These are phyloP conservation scores for Vandiemenella viatica DNA, from an alignment of 2,888 invertebrate species.

Conservation along the genomic window DNA sequence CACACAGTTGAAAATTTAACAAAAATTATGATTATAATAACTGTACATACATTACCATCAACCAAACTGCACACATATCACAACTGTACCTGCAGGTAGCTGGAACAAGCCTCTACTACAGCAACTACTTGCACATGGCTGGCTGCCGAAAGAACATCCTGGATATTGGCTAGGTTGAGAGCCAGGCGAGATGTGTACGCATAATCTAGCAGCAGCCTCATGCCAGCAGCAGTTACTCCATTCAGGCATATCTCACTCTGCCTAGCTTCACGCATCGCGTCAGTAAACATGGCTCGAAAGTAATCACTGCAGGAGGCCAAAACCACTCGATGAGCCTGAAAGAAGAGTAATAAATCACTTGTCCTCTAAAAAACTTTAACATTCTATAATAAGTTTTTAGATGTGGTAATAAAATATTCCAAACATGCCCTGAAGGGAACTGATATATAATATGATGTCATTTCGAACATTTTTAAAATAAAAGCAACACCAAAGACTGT, in stretches of 20 bases:
- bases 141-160: conserved; percentile 53
- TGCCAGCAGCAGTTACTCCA: conserved; percentile 49
- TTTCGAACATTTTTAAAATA: too few relatives aligned
- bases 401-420: too few relatives aligned
- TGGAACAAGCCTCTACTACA: conserved; percentile 49
- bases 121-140: conserved; percentile 48
- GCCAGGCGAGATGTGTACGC: conserved; percentile 50
- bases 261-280: conserved; percentile 48
- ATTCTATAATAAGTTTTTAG: too few relatives aligned
- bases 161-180: conserved; percentile 45
- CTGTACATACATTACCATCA: too few relatives aligned
- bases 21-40: too few relatives aligned
- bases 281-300: conserved; percentile 61
- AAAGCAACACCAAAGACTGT: too few relatives aligned
- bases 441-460: too few relatives aligned
- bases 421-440: too few relatives aligned
- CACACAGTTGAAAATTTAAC: too few relatives aligned
- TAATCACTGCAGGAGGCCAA: conserved; percentile 58
- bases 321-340: conserved; percentile 50
- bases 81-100: conserved; percentile 34
- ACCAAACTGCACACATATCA: neutral
- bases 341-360: conserved; percentile 8
- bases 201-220: conserved; percentile 47
- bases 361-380: too few relatives aligned
- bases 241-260: conserved; percentile 47